Evolutionary conservation across 1,140 invertebrate genomes (phyloP), one percentile per base, ranked within the genome.

Genomic region (Panagrolaimus sp.): DNA sequence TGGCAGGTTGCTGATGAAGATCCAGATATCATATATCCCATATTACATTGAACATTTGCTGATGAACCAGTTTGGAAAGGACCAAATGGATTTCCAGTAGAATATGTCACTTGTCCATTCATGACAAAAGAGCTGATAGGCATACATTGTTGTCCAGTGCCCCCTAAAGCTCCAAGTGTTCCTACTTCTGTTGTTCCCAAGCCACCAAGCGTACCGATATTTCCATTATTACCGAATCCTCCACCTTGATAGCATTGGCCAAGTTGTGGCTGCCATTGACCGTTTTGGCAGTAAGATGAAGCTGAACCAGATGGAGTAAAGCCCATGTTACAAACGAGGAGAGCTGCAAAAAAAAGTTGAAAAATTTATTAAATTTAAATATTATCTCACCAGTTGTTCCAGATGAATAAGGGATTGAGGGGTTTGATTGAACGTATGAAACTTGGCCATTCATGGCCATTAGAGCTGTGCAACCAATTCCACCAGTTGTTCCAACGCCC

Each of bases 81-180:
- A 1, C 51, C 51, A 57, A 57, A 27, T 27, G 27, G 20, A 13
- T 11, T 57, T 2, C 27, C 27, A 11, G 51, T 57, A 11, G 51
- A 57, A 57, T 57, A 57, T 1, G 51, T 57, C 9, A 57, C 27
- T 27, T 57, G 51, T 11, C 51, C 51, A 20, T 57, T 57, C 51
- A 57, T 57, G 4, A 57, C 27, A 2, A 57, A 11, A 0, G 51
- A 11, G 11, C 20, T 11, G 9, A 57, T 57, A 11, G 51, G 20
- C 1, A 27, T 14, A 5, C 51, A 57, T 20, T 27, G 27, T 27
- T 20, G 51, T 11, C 20, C 51, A 13, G 51, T 13, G 38, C 38
- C 2, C 31, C 62, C 13, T 27, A 16, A 14, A 43, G 3, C 5
- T 42, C 16, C 16, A 16, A 63, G 27, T 31, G 42, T 14, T 13